Evolutionary conservation across 2,113 vertebrate genomes (phyloP), one percentile per base, ranked within the genome.

Genomic region (Heteronetta atricapilla): DNA sequence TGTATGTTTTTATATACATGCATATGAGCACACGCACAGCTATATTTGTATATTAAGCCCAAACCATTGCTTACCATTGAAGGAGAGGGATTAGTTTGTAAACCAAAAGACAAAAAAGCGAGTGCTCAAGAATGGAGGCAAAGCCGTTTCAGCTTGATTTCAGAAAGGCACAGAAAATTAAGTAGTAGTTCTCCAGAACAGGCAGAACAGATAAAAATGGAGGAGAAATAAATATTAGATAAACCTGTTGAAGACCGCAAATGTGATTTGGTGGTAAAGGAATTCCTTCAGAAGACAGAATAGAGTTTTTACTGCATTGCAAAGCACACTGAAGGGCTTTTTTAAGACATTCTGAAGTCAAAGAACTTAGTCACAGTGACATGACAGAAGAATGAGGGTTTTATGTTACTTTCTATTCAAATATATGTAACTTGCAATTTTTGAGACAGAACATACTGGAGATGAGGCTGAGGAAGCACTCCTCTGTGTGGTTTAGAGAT

Each of bases 21-120:
- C 46, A 3, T 20, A 1, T 60, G 6, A 7, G 4, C 11, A 19
- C 33, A 31, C 2, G 2, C 5, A 3, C 10, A 3, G 52, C 31
- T 6, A 18, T 13, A 11, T 34, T 52, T 56, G n/a, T 20, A 5
- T 11, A 13, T 64, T 50, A 52, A 53, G 5, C 13, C 11, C 2
- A 75, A 13, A 12, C 3, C 7, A 8, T 53, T 62, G 3, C 23
- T 88, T 55, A 60, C 9, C 1, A 15, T 36, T 70, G 31, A 53
- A 70, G 14, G 29, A 13, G 10, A 40, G 8, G 15, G 78, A 40
- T 73, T 1, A 40, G 33, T 42, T 69, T 86, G 20, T 34, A 73
- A 80, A 80, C 52, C 7, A 52, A 42, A 86, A 79, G 26, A 20
- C 23, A 81, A 81, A 89, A 59, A 5, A 44, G 33, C 29, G 2